phyloP scores from a whole-genome alignment of 1,140 invertebrate genomes.

The Cotesia vestalis region DNA sequence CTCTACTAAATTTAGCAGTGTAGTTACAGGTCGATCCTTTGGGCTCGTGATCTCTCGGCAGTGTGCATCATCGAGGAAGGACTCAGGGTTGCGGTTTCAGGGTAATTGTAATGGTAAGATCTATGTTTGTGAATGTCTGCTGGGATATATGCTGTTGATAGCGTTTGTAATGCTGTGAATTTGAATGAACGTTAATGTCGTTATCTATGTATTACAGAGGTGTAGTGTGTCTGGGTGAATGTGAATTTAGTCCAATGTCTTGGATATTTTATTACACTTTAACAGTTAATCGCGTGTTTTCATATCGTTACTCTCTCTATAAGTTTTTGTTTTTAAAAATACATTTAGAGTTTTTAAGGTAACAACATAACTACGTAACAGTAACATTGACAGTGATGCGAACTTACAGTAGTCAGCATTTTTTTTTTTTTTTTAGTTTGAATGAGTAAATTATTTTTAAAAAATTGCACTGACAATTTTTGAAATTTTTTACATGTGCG shows the following conservation, averaged over 20 bases:
- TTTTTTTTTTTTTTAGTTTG: background rate
- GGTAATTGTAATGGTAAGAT: conserved; percentile 9
- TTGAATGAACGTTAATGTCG: too few relatives aligned
- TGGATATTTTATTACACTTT: too few relatives aligned
- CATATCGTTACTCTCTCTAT: too few relatives aligned
- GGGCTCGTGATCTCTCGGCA: conserved; percentile 18
- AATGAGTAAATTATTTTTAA: too few relatives aligned
- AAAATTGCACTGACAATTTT: too few relatives aligned
- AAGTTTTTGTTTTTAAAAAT: too few relatives aligned
- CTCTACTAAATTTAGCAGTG: background rate
- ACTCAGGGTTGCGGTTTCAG: background rate
- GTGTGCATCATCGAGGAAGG: conserved; percentile 4
- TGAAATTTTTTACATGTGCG: too few relatives aligned
- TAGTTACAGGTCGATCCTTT: conserved; percentile 24
- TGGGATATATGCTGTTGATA: background rate
- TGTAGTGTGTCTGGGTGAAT: too few relatives aligned
- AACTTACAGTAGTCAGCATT: conserved; percentile 1
- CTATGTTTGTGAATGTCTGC: background rate
- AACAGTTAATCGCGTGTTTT: too few relatives aligned
- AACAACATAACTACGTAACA: conserved; percentile 34
- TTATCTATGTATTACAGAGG: too few relatives aligned
- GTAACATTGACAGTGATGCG: conserved; percentile 41
- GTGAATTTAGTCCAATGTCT: too few relatives aligned
- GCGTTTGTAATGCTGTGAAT: too few relatives aligned
- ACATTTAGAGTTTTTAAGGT: conserved; percentile 20